Conservation (phyloP, 2,797 vertebrate species). For the Rhabdophis nuchalis region DNA sequence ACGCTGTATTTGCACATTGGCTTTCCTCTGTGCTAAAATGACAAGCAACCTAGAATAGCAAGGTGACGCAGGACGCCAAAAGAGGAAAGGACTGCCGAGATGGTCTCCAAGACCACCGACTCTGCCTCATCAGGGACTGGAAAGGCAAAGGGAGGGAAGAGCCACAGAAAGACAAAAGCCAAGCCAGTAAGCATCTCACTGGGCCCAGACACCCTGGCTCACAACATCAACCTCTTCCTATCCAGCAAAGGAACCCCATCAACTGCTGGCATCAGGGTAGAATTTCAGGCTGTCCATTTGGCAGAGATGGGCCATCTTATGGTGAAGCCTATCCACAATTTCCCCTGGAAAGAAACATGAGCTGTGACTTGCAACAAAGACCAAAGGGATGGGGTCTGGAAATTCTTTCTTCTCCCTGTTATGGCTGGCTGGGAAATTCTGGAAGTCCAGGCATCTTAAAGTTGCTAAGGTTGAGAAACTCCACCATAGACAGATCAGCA, state of each 20-base stretch:
- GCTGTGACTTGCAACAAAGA: neutral
- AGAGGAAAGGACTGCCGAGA: neutral
- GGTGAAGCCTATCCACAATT: neutral
- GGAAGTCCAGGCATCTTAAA: neutral
- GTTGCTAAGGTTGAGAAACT: neutral
- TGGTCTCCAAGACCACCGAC: neutral
- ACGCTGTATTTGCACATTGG: slow-evolving; percentile 11
- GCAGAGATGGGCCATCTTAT: neutral
- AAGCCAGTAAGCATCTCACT: fast-evolving
- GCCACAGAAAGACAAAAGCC: neutral
- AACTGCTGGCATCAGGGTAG: neutral
- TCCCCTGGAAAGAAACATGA: neutral
- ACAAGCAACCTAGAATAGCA: slow-evolving; percentile 37
- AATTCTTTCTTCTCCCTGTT: neutral
- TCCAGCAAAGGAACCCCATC: neutral
- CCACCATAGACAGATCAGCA: no score
- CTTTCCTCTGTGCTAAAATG: slow-evolving; percentile 60
- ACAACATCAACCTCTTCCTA: neutral
- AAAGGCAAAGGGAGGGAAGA: neutral
- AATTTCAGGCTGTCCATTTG: neutral
- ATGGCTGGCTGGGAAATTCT: neutral
- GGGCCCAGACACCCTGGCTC: neutral
- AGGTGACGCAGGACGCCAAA: neutral
- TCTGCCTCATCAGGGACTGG: neutral
- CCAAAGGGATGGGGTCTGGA: neutral